Evolutionary conservation across 2,888 invertebrate species (phyloP), one percentile per base, ranked within the genome.

Genomic region (Melinaea marsaeus): DNA sequence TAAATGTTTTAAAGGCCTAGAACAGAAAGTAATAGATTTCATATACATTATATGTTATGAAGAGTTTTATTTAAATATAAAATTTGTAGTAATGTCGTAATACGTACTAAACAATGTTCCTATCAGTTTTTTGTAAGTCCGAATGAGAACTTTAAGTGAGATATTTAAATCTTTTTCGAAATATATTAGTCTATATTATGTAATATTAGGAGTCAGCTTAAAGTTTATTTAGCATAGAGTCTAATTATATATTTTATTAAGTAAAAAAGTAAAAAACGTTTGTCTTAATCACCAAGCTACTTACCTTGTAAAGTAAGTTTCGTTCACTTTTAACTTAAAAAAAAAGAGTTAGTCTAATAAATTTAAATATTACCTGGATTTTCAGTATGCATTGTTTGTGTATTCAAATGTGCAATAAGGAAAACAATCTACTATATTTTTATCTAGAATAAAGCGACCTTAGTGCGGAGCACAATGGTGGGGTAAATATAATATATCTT

Each of bases 401-500:
- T 22, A 22, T 22, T 22, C 22, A 56, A 58, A 66, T 64, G 64
- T 61, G 64, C 62, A 66, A 64, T 66, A 64, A 68, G 48, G 54
- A 48, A 54, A 54, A 58, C 61, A 46, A 55, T 62, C 58, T 56
- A 65, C 62, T 51, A 46, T 59, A 56, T 65, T 69, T 70, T 67
- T 64, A 70, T 65, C 66, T 67, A 60, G 55, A 64, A 70, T 69
- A 67, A 70, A 69, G 64, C 67, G 70, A 67, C 63, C 69, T 67
- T 70, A 69, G 62, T 69, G 67, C 67, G 60, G 64, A 62, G 63
- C 63, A 70, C 69, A 70, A 70, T 67, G 64, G 62, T n/a, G 60
- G 65, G 59, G 67, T 67, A 69, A 69, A 70, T 70, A 69, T 69
- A 70, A 70, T 70, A 70, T 70, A 70, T 64, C 57, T 62, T 63